These are phyloP conservation scores for Microcebus tavaratra DNA, from an alignment of 2,113 vertebrate species.

Conservation along the genomic window DNA sequence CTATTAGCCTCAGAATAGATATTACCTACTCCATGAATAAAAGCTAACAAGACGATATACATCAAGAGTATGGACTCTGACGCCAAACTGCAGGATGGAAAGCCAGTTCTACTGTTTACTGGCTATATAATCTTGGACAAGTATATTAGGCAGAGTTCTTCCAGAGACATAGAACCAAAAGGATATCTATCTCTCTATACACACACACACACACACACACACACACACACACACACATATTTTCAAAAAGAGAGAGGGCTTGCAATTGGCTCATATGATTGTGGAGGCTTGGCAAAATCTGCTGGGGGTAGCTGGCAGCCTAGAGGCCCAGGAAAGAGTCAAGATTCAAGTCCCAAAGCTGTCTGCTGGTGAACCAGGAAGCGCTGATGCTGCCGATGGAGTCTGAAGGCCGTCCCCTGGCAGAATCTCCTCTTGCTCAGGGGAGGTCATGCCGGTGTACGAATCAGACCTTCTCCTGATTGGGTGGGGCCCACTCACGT, in stretches of 20 bases:
- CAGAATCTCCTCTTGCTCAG: background rate
- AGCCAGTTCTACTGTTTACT: background rate
- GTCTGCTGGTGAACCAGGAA: background rate
- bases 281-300: background rate
- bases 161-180: background rate
- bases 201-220: background rate
- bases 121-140: background rate
- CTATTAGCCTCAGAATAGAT: background rate
- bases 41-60: background rate
- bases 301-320: background rate
- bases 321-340: background rate
- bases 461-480: background rate
- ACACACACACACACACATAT: background rate
- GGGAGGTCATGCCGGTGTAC: background rate
- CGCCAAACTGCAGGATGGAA: background rate
- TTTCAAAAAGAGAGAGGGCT: too few relatives aligned
- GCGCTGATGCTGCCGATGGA: background rate
- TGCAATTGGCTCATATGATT: background rate
- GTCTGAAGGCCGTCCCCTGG: background rate
- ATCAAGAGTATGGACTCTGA: background rate
- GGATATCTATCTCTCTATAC: too few relatives aligned
- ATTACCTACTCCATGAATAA: background rate
- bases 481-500: background rate
- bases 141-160: background rate
- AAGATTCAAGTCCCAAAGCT: background rate